These are phyloP conservation scores for Phrynocephalus guinanensis DNA, from an alignment of 2,797 vertebrate genomes.

Conservation along the genomic window DNA sequence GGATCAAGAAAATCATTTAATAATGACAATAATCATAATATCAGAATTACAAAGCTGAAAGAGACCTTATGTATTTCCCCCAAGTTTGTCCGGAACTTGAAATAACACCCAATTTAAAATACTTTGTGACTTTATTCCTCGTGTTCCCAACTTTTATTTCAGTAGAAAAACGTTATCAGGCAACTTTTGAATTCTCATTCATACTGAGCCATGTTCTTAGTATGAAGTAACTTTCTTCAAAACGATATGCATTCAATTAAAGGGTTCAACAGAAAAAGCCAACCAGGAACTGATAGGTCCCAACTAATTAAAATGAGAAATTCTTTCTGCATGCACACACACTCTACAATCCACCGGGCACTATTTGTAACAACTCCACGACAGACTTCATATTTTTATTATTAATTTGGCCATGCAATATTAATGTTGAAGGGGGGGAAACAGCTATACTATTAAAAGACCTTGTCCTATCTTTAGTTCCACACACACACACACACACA, in stretches of 20 bases:
- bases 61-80: neutral
- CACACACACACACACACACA: too few relatives aligned
- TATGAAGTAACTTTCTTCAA: neutral
- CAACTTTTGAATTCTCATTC: slow-evolving; percentile 35
- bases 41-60: too few relatives aligned
- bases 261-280: neutral
- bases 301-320: slow-evolving; percentile 1
- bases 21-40: neutral
- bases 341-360: slow-evolving; percentile 63
- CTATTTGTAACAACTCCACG: slow-evolving; percentile 75
- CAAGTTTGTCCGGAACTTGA: slow-evolving; percentile 53
- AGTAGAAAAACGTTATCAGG: slow-evolving; percentile 34
- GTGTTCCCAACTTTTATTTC: slow-evolving; percentile 57
- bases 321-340: neutral
- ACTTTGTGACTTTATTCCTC: slow-evolving; percentile 45
- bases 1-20: slow-evolving; percentile 52
- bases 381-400: slow-evolving; percentile 56
- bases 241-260: too few relatives aligned
- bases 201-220: neutral
- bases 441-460: slow-evolving; percentile 70
- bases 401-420: slow-evolving; percentile 74
- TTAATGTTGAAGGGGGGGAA: slow-evolving; percentile 72
- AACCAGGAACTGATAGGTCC: too few relatives aligned
- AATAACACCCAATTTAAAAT: slow-evolving; percentile 52
- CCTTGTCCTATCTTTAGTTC: slow-evolving; percentile 70